Evolutionary conservation across 2,888 invertebrate species (phyloP).

Genomic region (Bugulina stolonifera): DNA sequence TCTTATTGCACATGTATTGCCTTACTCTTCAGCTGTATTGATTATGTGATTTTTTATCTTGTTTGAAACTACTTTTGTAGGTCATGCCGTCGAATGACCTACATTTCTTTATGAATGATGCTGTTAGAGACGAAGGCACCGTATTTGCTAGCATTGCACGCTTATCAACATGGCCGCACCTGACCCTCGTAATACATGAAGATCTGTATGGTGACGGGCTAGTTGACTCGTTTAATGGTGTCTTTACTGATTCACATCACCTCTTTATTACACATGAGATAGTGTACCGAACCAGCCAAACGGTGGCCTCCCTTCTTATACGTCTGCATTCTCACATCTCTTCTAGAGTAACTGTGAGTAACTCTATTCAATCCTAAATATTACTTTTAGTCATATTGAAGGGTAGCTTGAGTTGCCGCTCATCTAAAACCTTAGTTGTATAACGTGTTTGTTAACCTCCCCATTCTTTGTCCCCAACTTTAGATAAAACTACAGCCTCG

Average conservation of each 20-base stretch:
- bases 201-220: neutral
- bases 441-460: too few relatives aligned
- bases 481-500: too few relatives aligned
- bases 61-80: too few relatives aligned
- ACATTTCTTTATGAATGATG: slow-evolving; percentile 6
- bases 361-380: too few relatives aligned
- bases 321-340: neutral
- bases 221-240: neutral
- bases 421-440: too few relatives aligned
- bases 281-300: neutral
- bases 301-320: neutral
- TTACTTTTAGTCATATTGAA: too few relatives aligned
- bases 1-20: too few relatives aligned
- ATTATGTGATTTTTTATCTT: too few relatives aligned
- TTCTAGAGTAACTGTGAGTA: too few relatives aligned
- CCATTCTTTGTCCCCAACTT: too few relatives aligned
- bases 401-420: too few relatives aligned
- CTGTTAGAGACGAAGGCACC: neutral
- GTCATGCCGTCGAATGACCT: neutral
- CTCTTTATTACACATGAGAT: neutral
- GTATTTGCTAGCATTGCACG: neutral
- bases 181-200: neutral
- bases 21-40: too few relatives aligned
- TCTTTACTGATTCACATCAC: neutral
- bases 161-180: neutral